Base-by-base conservation (phyloP, 2,113 vertebrate species). In the Calyptomena viridis region DNA sequence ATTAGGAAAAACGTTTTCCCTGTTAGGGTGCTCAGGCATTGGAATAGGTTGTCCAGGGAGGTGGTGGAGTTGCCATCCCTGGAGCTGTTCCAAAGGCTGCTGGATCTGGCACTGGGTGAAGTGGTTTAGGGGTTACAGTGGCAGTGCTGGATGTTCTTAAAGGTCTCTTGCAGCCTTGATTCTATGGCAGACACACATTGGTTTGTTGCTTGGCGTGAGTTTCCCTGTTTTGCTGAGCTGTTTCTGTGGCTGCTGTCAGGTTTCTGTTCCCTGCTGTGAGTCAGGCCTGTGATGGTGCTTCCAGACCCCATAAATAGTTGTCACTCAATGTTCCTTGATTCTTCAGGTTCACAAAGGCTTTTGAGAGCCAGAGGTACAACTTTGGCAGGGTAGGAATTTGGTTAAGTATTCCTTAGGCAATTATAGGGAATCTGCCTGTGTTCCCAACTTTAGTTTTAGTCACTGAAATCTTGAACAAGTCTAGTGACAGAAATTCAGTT, bases 221-320 rank as follows among this genome's bases (percentile, higher is more conserved):
- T 20, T 27, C 17, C 30, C 0, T 0, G 3, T n/a, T 49, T 22
- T 31, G 35, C 55, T 22, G 11, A 52, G 73, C 44, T 46, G 33
- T 30, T 52, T 15, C 10, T 19, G 52, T 42, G 72, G 2, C 52
- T 5, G 5, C 9, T 33, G 58, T 18, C 12, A 37, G 27, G 12
- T 15, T 20, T 44, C n/a, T 37, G 22, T 31, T 50, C 0, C 12
- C 24, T 0, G 0, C 12, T 46, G 37, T 8, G 56, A 19, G 28
- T 72, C 49, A 9, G 67, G 52, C 39, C 31, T 7, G 7, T 4
- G 14, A 4, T 9, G 4, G 35, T 19, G 1, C 23, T 21, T 52
- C 11, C 35, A 39, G 56, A 44, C 35, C 18, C 6, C 14, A 1
- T 6, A 12, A 27, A 4, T 16, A 24, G 21, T 33, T 68, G 52